Evolutionary conservation across 2,888 invertebrate genomes (phyloP).

Genomic region (Chrysolina americana): DNA sequence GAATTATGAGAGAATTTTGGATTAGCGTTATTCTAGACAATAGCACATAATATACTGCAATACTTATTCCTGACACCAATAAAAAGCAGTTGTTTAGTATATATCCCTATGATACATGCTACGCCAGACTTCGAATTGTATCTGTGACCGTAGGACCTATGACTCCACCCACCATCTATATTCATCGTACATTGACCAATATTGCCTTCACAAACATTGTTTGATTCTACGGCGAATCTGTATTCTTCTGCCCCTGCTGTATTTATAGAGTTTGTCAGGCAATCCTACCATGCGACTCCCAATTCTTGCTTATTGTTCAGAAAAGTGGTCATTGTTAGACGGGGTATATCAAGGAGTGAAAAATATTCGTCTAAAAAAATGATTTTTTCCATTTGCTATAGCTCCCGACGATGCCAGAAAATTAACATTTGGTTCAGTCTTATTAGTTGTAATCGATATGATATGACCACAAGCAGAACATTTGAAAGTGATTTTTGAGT

Average conservation of each 20-base stretch:
- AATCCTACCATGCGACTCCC: background rate
- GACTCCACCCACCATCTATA: slow-evolving; percentile 22
- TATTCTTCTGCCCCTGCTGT: slow-evolving; percentile 18
- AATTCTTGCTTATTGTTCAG: slow-evolving; percentile 4
- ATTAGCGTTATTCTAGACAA: slow-evolving; percentile 7
- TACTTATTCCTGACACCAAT: no score
- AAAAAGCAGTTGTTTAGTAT: slow-evolving; percentile 16
- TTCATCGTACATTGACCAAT: slow-evolving; percentile 19
- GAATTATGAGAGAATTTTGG: no score
- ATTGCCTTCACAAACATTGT: background rate
- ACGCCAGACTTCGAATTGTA: slow-evolving; percentile 2
- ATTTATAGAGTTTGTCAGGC: no score
- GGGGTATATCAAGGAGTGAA: slow-evolving; percentile 4
- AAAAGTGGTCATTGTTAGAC: background rate
- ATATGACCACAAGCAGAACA: background rate
- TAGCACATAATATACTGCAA: no score
- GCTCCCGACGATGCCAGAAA: no score
- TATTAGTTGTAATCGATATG: background rate
- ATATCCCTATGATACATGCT: slow-evolving; percentile 3
- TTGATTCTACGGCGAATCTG: background rate
- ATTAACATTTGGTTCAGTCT: background rate
- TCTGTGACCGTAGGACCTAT: slow-evolving; percentile 11
- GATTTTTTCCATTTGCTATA: background rate
- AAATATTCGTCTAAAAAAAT: slow-evolving; percentile 14
- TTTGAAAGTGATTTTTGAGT: slow-evolving; percentile 18